Evolutionary conservation across 1,140 invertebrate genomes (phyloP), one percentile per base, ranked within the genome.

Genomic region (Polypedilum vanderplanki): DNA sequence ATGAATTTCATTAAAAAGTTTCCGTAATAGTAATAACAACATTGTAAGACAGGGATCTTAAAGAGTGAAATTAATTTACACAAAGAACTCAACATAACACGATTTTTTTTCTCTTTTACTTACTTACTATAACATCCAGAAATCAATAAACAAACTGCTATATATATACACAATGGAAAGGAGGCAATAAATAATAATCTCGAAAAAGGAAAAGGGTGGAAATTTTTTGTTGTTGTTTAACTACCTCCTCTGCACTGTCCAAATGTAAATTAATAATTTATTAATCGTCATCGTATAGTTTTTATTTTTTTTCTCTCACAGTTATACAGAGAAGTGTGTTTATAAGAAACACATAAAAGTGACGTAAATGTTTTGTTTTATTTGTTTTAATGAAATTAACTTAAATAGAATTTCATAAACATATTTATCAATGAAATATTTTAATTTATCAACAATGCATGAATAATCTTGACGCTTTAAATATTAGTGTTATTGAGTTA

Each of bases 1-100:
- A 33, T 57, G 46, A 57, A 57, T 57, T 57, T 57, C n/a, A 57
- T 33, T 33, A 57, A 57, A 4, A 57, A 57, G 46, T 57, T 57
- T 33, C 24, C 24, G 24, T 33, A 33, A 33, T 5, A 33, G 24
- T 5, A 33, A 33, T 5, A 57, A 57, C 46, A n/a, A 57, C 10
- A n/a, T 57, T 57, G 46, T 57, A n/a, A 57, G n/a, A 57, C 17
- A 22, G 18, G 65, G 8, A 70, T 70, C 18, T 70, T 1, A 70
- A 70, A 22, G 18, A 67, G 3, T 70, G n/a, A 20, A 70, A 20
- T 70, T 70, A 70, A 70, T 70, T 70, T 70, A 70, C 65, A 18
- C 65, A 10, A 70, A 57, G 3, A 57, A 15, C 46, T 57, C 46
- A 57, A 57, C 46, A 57, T 15, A 15, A 33, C 24, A n/a, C n/a